Conservation (phyloP, 2,797 vertebrate genomes). For the Arctocebus calabarensis region DNA sequence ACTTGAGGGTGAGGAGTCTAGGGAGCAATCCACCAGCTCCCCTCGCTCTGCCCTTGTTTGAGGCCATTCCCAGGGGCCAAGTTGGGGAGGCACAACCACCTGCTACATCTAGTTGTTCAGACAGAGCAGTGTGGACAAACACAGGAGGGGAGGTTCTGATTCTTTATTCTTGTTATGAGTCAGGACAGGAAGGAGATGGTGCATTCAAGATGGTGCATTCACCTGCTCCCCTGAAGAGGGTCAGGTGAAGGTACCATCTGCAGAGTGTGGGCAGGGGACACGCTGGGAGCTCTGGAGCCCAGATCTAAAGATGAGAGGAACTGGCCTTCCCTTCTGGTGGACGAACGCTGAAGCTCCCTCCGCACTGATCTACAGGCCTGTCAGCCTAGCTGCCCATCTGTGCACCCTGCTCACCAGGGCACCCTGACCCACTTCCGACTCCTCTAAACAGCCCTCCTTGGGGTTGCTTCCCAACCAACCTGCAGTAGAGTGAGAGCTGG, state of each 20-base stretch:
- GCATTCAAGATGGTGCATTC: no score
- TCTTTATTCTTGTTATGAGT: neutral
- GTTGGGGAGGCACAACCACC: neutral
- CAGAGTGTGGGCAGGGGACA: neutral
- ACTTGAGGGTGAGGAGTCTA: neutral
- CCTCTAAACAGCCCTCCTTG: no score
- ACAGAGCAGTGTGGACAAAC: neutral
- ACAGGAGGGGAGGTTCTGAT: neutral
- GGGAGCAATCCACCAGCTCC: neutral
- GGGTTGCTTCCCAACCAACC: neutral
- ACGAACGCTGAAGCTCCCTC: neutral
- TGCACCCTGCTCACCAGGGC: rapidly evolving
- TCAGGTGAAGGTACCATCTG: rapidly evolving
- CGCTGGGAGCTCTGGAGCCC: neutral
- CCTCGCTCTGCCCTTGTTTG: no score
- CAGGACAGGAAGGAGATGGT: neutral
- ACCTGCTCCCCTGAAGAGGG: neutral
- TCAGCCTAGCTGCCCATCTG: neutral
- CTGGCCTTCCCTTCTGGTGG: neutral
- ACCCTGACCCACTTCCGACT: neutral
- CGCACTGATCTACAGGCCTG: neutral
- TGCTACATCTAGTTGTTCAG: neutral
- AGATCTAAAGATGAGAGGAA: neutral
- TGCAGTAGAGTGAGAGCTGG: neutral
- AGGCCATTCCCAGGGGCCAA: neutral